A percentile compares a stretch with the other conserved stretches of the same genome.
Evolutionary conservation across 2,113 vertebrate genomes (phyloP).

Genomic region (Colossoma macropomum): DNA sequence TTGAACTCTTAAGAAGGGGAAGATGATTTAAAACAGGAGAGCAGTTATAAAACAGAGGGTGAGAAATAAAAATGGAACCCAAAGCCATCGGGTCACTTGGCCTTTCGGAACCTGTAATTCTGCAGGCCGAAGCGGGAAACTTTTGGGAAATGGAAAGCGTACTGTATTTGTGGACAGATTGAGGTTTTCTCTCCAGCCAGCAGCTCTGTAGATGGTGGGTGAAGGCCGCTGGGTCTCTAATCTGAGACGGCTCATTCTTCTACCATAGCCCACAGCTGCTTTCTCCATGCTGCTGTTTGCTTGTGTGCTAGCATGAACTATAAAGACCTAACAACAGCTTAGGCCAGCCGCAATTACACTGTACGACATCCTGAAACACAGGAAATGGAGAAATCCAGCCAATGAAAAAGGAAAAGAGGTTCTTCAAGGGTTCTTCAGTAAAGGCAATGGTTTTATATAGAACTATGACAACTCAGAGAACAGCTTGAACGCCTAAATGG

Average conservation of each 20-base stretch:
- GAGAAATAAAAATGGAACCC: conserved; percentile 33
- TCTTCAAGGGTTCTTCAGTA: not conserved
- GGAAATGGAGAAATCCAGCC: conserved; percentile 21
- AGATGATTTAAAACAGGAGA: conserved; percentile 17
- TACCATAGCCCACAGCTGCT: conserved; percentile 44
- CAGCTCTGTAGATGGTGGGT: conserved; percentile 15
- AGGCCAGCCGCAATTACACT: conserved; percentile 52
- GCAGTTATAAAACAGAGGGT: conserved; percentile 25
- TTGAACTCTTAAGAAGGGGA: conserved; percentile 18
- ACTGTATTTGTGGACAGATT: conserved; percentile 41
- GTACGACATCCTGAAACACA: conserved; percentile 30
- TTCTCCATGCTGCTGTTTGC: conserved; percentile 41
- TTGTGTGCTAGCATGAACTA: conserved; percentile 21
- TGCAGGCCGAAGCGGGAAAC: conserved; percentile 17
- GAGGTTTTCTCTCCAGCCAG: conserved; percentile 45
- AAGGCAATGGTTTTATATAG: not conserved
- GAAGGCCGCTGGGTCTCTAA: conserved; percentile 38
- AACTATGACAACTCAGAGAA: not conserved
- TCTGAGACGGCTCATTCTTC: conserved; percentile 37
- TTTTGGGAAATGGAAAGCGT: conserved; percentile 39
- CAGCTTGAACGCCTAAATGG: not conserved
- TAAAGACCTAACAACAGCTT: conserved; percentile 40
- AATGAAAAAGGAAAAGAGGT: not conserved
- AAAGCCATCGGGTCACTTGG: conserved; percentile 18
- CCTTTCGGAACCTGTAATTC: conserved; percentile 31